Evolutionary conservation across 2,797 vertebrate genomes (phyloP).

Genomic region (Ctenopoma multispine): DNA sequence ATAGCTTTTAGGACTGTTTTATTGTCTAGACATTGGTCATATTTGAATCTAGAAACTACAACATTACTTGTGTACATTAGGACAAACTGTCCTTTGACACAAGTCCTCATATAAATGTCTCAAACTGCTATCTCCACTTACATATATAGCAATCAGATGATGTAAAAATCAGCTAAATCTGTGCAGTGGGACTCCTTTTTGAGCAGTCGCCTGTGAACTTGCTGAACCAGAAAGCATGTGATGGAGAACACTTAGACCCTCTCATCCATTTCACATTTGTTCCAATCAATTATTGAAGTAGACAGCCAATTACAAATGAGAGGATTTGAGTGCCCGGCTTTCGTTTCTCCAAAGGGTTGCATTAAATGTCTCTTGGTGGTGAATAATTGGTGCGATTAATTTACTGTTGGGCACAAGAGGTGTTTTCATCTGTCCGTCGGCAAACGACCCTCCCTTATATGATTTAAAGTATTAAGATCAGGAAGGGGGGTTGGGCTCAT

Average conservation of each 20-base stretch:
- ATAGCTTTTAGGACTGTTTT: slow-evolving; percentile 28
- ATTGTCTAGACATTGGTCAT: slow-evolving; percentile 51
- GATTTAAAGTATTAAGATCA: slow-evolving; percentile 83
- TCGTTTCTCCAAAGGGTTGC: slow-evolving; percentile 84
- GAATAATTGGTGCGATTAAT: slow-evolving; percentile 89
- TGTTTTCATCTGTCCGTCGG: slow-evolving; percentile 82
- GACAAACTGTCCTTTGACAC: slow-evolving; percentile 47
- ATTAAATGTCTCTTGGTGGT: slow-evolving; percentile 84
- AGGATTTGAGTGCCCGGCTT: slow-evolving; percentile 86
- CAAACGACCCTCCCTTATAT: slow-evolving; percentile 78
- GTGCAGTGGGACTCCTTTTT: slow-evolving; percentile 64
- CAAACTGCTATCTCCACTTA: slow-evolving; percentile 44
- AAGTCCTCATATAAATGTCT: slow-evolving; percentile 47
- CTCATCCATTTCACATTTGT: slow-evolving; percentile 89
- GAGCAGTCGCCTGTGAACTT: slow-evolving; percentile 74
- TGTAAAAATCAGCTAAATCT: slow-evolving; percentile 71
- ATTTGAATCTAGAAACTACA: slow-evolving; percentile 42
- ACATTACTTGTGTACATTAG: slow-evolving; percentile 40
- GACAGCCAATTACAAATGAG: slow-evolving; percentile 89
- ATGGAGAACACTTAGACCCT: slow-evolving; percentile 87
- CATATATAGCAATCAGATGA: slow-evolving; percentile 59
- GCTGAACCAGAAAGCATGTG: slow-evolving; percentile 80
- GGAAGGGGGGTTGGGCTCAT: slow-evolving; percentile 58
- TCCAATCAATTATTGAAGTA: slow-evolving; percentile 90
- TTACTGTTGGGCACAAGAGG: slow-evolving; percentile 84